phyloP scores from a whole-genome alignment of 2,797 vertebrate genomes.

The Microctenopoma steveboyesi region DNA sequence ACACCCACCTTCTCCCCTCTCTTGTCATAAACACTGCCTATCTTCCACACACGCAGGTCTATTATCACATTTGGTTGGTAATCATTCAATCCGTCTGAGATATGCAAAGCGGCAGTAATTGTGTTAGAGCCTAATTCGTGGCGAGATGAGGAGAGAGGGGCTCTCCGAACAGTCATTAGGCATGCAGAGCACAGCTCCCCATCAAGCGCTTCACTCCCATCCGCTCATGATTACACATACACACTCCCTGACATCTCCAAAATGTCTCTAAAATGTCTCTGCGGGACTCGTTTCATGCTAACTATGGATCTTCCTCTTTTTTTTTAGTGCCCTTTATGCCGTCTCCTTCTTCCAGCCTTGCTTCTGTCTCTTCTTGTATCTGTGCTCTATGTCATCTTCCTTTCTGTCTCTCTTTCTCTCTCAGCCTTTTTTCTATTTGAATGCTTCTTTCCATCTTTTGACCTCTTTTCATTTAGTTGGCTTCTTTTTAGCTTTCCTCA shows the following conservation, averaged over 20 bases:
- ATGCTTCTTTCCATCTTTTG: constrained; percentile 28
- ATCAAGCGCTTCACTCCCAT: constrained; percentile 70
- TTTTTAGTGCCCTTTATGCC: constrained; percentile 56
- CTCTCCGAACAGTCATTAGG: constrained; percentile 73
- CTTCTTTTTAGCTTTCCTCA: constrained; percentile 30
- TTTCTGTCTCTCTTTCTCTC: constrained; percentile 23
- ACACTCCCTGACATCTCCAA: constrained; percentile 70
- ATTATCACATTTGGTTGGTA: constrained; percentile 80
- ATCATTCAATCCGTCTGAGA: constrained; percentile 81
- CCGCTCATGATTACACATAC: constrained; percentile 73
- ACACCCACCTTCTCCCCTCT: constrained; percentile 6
- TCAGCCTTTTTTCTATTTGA: constrained; percentile 31
- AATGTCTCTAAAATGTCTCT: constrained; percentile 70
- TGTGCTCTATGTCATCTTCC: constrained; percentile 39
- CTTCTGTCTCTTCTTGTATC: constrained; percentile 53
- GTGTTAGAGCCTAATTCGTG: constrained; percentile 80
- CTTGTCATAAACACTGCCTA: constrained; percentile 40
- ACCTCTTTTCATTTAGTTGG: constrained; percentile 25
- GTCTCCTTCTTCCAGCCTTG: constrained; percentile 11
- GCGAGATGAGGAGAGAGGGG: constrained; percentile 66
- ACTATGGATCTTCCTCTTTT: constrained; percentile 54
- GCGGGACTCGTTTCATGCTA: constrained; percentile 52
- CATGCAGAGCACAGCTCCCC: constrained; percentile 74
- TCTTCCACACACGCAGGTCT: constrained; percentile 72
- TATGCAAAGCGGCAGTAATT: constrained; percentile 83